Conservation (phyloP, 2,888 invertebrate genomes). For the Dryococelus australis region DNA sequence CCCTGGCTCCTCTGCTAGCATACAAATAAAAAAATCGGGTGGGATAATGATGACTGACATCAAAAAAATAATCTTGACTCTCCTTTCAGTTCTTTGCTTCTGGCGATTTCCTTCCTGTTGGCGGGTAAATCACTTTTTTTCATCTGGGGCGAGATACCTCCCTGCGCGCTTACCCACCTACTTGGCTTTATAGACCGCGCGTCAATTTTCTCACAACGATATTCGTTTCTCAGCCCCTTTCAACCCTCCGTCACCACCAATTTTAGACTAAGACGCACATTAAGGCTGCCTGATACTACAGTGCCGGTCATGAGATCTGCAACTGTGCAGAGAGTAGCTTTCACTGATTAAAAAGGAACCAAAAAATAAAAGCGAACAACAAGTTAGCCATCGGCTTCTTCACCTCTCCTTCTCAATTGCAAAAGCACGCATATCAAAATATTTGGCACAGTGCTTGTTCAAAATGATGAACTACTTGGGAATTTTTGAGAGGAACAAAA, state of each 20-base stretch:
- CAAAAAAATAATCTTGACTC: conserved; percentile 28
- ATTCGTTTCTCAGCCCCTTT: background rate
- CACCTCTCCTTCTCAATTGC: no score
- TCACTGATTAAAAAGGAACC: no score
- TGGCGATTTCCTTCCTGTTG: background rate
- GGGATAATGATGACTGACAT: conserved; percentile 30
- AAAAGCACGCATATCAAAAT: no score
- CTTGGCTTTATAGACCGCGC: background rate
- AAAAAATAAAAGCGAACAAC: no score
- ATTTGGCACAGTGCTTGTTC: no score
- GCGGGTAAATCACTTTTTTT: background rate
- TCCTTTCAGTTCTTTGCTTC: conserved; percentile 19
- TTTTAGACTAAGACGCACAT: conserved; percentile 2
- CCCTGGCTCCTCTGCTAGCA: background rate
- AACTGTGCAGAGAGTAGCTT: no score
- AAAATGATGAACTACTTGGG: no score
- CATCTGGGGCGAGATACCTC: background rate
- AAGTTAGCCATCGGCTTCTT: no score
- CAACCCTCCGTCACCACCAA: background rate
- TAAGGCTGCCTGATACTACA: background rate
- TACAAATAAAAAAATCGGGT: conserved; percentile 6
- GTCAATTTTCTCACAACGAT: background rate
- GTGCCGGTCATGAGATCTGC: no score
- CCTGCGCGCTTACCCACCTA: background rate
- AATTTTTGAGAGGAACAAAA: no score